Conservation (phyloP, 2,113 vertebrate species). For the Pygoscelis antarcticus region DNA sequence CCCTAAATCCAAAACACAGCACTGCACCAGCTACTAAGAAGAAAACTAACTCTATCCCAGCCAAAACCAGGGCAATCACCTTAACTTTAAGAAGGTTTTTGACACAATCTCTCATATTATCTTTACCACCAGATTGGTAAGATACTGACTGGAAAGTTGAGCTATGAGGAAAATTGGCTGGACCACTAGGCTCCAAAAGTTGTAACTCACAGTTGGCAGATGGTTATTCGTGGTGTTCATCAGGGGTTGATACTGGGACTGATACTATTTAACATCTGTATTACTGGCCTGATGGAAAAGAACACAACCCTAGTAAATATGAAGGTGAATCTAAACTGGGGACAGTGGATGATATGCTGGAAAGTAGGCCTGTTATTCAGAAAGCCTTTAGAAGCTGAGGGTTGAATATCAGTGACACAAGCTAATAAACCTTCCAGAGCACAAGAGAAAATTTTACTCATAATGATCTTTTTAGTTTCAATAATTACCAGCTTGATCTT, state of each 20-base stretch:
- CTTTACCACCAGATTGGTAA: neutral
- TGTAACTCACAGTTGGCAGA: neutral
- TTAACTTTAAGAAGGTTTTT: neutral
- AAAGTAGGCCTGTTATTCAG: neutral
- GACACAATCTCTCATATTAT: neutral
- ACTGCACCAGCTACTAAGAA: no score
- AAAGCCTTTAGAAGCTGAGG: neutral
- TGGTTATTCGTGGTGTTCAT: neutral
- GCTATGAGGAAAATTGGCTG: neutral
- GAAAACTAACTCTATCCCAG: no score
- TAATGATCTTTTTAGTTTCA: neutral
- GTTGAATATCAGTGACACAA: neutral
- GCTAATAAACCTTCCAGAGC: neutral
- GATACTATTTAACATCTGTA: neutral
- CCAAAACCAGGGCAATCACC: no score
- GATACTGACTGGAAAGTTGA: neutral
- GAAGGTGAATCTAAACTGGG: neutral
- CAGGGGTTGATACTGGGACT: neutral
- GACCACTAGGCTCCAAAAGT: neutral
- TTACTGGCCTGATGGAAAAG: neutral
- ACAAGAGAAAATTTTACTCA: neutral
- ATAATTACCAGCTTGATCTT: neutral
- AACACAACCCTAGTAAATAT: neutral
- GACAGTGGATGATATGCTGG: neutral
- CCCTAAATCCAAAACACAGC: no score